Conservation (phyloP, 2,113 vertebrate genomes). For the Catagonus wagneri region DNA sequence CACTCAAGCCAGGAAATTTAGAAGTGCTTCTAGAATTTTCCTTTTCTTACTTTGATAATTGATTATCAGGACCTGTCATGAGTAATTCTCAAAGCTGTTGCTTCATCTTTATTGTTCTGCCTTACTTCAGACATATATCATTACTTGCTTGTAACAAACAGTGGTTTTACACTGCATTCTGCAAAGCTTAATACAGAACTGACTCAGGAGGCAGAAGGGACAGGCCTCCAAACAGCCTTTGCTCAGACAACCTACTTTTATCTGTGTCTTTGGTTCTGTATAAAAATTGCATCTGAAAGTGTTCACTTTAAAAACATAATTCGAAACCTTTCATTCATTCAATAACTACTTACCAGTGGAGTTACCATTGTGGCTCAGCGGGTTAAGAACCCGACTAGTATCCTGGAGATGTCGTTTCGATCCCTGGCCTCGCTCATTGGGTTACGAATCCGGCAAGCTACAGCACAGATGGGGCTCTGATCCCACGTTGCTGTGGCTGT, state of each 20-base stretch:
- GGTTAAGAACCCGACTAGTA: too few species aligned
- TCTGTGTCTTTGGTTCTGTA: neutral
- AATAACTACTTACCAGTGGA: neutral
- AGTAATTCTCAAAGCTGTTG: neutral
- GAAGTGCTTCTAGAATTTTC: slow-evolving; percentile 28
- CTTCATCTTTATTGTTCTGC: neutral
- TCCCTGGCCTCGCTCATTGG: too few species aligned
- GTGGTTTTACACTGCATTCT: slow-evolving; percentile 1
- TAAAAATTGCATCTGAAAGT: slow-evolving; percentile 38
- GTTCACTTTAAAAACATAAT: slow-evolving; percentile 40
- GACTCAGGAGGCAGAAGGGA: neutral
- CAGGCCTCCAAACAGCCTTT: neutral
- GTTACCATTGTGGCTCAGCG: too few species aligned
- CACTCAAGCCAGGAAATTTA: slow-evolving; percentile 27
- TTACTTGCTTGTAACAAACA: slow-evolving; percentile 18
- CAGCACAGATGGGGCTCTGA: too few species aligned
- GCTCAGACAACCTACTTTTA: neutral
- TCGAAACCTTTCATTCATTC: slow-evolving; percentile 18
- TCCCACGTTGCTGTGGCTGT: too few species aligned
- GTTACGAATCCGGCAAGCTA: too few species aligned
- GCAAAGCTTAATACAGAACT: neutral
- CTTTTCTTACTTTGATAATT: slow-evolving; percentile 44
- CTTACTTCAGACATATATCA: neutral
- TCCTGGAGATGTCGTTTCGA: too few species aligned
- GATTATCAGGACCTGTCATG: neutral